Percentiles rank a stretch among this genome's conserved stretches.
phyloP scores from a whole-genome alignment of 2,888 invertebrate species.

The Parelbella ahira region DNA sequence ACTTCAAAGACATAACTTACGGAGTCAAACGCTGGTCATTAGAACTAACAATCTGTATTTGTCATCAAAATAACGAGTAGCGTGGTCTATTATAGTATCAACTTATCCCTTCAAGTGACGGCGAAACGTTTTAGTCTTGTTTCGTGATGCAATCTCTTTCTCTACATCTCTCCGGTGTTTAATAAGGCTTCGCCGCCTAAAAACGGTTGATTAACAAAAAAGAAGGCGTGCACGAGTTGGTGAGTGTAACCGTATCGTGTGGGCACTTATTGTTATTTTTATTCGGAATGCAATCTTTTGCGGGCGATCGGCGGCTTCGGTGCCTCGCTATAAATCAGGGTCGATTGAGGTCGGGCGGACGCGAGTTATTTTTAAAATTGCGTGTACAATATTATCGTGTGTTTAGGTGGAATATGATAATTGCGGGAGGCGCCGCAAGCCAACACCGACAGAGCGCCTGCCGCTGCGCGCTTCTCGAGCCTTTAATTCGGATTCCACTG shows the following conservation, averaged over 20 bases:
- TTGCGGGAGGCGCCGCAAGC: conserved; percentile 77
- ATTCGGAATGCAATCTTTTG: conserved; percentile 50
- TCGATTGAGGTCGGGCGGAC: conserved; percentile 72
- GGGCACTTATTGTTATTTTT: conserved; percentile 47
- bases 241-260: conserved; percentile 31
- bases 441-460: conserved; percentile 71
- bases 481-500: too few species aligned
- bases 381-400: conserved; percentile 76
- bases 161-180: conserved; percentile 25
- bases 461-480: conserved; percentile 36
- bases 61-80: conserved; percentile 3
- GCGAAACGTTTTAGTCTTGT: conserved; percentile 11
- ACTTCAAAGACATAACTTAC: too few species aligned
- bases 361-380: conserved; percentile 78
- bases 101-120: conserved; percentile 10
- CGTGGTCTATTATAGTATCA: conserved; percentile 1
- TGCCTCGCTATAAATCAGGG: conserved; percentile 67
- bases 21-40: too few species aligned
- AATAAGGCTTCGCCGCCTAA: conserved; percentile 28
- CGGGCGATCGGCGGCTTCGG: conserved; percentile 42
- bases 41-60: too few species aligned
- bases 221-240: conserved; percentile 29
- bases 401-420: conserved; percentile 80
- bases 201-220: conserved; percentile 33
- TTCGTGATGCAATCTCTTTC: conserved; percentile 23